Base-by-base conservation (phyloP, 2,113 vertebrate genomes). In the Chrysemys picta region DNA sequence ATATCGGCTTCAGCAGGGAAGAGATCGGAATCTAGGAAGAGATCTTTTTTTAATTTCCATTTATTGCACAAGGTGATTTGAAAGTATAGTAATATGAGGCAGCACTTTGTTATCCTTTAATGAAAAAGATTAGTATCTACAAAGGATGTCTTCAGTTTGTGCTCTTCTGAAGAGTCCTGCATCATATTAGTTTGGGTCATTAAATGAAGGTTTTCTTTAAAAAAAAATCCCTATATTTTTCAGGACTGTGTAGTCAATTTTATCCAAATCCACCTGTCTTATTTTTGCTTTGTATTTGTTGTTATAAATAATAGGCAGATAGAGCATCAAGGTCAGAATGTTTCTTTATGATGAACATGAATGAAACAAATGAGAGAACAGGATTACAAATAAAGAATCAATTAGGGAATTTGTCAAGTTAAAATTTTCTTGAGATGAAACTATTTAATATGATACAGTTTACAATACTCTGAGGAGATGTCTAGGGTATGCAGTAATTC, bases 71-170 rank as follows among this genome's bases (percentile, higher is more conserved):
- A n/a, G 3, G 10, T 94, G n/a, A 89, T 92, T 91, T 94, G 19
- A 94, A 90, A 75, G 54, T 52, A 4, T 45, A 38, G 52, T 24
- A 57, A n/a, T 84, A 79, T 17, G 88, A 89, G 69, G 79, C 38
- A 85, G 89, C 89, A 31, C 72, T 45, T 25, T 4, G 93, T 21
- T 21, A 91, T 88, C 57, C 54, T 81, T 54, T 95, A 96, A 97
- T 96, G 95, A 95, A 95, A 97, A 94, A 96, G 91, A 94, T 95
- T 94, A 50, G 50, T 83, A 94, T 97, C 97, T 96, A 75, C 89
- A 92, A 19, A 93, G 81, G 53, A 3, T 91, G 69, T 59, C 81
- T 83, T 91, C 94, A 91, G 86, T 87, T 49, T 75, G 56, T 88
- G 80, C 76, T 78, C 9, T 75, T 90, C 88, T 65, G 42, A 49